These are phyloP conservation scores for Drosophila stalkeri DNA, from an alignment of 2,888 invertebrate species.

Conservation along the genomic window DNA sequence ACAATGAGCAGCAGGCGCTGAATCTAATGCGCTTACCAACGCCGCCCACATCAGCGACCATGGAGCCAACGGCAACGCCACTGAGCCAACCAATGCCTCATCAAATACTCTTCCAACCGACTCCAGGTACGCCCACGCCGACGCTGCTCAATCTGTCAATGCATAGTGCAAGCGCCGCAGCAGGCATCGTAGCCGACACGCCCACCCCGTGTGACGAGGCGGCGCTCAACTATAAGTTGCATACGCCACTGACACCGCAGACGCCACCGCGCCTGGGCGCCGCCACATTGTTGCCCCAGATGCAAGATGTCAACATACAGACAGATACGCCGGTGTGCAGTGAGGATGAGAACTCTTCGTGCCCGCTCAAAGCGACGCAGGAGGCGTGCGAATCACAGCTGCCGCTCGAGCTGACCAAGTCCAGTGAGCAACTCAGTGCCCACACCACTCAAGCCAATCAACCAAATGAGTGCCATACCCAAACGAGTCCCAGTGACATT, in stretches of 20 bases:
- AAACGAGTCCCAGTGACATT: constrained; percentile 66
- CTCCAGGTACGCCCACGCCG: constrained; percentile 52
- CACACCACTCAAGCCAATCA: constrained; percentile 48
- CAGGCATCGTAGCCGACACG: constrained; percentile 36
- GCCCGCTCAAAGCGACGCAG: constrained; percentile 56
- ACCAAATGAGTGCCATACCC: constrained; percentile 70
- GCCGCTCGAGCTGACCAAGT: constrained; percentile 79
- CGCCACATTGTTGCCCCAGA: constrained; percentile 85
- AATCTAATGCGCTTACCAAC: constrained; percentile 82
- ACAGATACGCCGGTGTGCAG: constrained; percentile 90
- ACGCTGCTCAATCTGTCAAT: constrained; percentile 64
- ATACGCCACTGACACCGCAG: constrained; percentile 71
- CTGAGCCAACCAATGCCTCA: constrained; percentile 51
- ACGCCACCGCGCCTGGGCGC: constrained; percentile 72
- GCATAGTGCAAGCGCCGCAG: constrained; percentile 47
- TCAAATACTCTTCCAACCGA: constrained; percentile 73
- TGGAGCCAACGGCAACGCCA: constrained; percentile 65
- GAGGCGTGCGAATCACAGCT: constrained; percentile 43
- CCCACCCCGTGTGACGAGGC: constrained; percentile 53
- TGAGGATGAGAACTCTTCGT: constrained; percentile 87
- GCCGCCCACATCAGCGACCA: constrained; percentile 81
- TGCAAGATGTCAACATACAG: constrained; percentile 94
- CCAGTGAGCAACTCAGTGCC: constrained; percentile 51
- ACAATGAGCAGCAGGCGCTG: constrained; percentile 75
- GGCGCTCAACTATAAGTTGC: constrained; percentile 68